Evolutionary conservation across 2,888 invertebrate species (phyloP).

Genomic region (Euphydryas editha): DNA sequence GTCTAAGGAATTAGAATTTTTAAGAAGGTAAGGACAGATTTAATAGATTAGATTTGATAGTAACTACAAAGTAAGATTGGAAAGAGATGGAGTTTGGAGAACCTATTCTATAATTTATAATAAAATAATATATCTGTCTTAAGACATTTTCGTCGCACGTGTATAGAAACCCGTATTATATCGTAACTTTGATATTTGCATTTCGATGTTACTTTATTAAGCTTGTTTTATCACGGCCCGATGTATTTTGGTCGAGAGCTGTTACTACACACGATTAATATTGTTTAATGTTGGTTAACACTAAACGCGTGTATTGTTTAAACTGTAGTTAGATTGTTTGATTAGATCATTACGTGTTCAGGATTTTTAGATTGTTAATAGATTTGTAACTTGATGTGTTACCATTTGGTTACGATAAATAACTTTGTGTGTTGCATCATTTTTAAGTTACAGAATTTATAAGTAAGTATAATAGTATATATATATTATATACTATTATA

Average conservation of each 20-base stretch:
- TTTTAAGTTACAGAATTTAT: not conserved
- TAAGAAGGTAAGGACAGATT: too few species aligned
- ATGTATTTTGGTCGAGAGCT: conserved; percentile 25
- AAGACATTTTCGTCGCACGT: not conserved
- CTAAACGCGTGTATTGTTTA: conserved; percentile 35
- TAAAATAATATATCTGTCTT: not conserved
- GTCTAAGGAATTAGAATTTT: too few species aligned
- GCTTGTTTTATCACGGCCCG: conserved; percentile 26
- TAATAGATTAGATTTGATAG: too few species aligned
- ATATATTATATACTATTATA: too few species aligned
- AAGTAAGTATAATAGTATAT: too few species aligned
- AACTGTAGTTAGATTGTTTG: conserved; percentile 21
- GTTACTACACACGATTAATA: conserved; percentile 32
- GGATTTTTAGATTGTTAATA: conserved; percentile 9
- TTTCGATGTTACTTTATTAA: conserved; percentile 32
- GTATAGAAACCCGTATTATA: conserved; percentile 1
- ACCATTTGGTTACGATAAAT: too few species aligned
- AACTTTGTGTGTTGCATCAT: not conserved
- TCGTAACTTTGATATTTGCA: conserved; percentile 37
- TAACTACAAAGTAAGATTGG: too few species aligned
- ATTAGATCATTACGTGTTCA: conserved; percentile 37
- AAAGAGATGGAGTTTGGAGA: not conserved
- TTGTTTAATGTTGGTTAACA: conserved; percentile 25
- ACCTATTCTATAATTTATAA: not conserved
- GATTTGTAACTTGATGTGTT: conserved; percentile 9